phyloP scores from a whole-genome alignment of 2,797 vertebrate species.

The Coracias cyanogaster region DNA sequence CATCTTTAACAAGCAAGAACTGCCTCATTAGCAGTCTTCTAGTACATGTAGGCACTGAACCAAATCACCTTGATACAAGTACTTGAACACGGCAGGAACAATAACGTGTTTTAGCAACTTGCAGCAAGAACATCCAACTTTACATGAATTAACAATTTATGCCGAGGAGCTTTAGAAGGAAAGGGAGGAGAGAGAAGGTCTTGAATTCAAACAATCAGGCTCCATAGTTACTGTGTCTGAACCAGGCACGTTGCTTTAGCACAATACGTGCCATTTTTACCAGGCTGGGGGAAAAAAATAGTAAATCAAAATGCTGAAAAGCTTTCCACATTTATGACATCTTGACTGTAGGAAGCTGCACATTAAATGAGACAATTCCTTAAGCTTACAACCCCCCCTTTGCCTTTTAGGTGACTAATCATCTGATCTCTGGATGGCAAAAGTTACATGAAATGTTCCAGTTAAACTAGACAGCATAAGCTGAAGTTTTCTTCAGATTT shows the following conservation, averaged over 20 bases:
- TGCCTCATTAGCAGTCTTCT: background rate
- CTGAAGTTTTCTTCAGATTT: background rate
- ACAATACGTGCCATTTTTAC: background rate
- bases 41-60: background rate
- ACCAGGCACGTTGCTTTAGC: background rate
- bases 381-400: background rate
- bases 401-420: background rate
- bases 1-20: background rate
- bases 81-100: background rate
- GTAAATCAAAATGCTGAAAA: background rate
- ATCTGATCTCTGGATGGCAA: background rate
- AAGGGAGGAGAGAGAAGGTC: background rate
- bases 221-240: background rate
- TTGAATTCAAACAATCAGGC: background rate
- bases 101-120: background rate
- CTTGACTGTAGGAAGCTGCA: background rate
- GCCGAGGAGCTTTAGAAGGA: background rate
- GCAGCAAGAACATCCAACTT: background rate
- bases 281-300: background rate
- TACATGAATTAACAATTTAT: conserved; percentile 12
- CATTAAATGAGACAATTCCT: background rate
- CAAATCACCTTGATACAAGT: background rate
- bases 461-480: background rate
- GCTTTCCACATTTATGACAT: background rate
- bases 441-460: background rate